Conservation (phyloP, 2,888 invertebrate species). For the Stenodema calcarata region DNA sequence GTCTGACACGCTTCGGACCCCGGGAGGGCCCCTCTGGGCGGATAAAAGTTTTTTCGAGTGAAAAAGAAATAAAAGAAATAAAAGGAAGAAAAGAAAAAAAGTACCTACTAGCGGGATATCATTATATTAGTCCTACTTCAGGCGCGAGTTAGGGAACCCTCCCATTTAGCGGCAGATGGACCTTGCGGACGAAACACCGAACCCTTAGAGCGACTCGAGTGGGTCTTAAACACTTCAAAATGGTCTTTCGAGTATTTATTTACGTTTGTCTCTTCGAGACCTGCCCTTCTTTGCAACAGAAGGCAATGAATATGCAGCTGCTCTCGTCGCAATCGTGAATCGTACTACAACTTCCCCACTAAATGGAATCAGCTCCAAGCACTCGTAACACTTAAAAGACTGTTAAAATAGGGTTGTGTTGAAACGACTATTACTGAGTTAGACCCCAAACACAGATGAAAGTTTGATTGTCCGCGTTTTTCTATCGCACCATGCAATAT, state of each 20-base stretch:
- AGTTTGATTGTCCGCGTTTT: too few relatives aligned
- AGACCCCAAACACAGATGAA: too few relatives aligned
- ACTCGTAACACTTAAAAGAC: neutral
- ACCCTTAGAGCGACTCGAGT: neutral
- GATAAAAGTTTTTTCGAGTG: neutral
- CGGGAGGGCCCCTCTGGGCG: neutral
- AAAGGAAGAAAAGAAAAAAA: neutral
- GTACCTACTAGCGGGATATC: neutral
- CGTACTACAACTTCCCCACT: neutral
- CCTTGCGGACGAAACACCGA: neutral
- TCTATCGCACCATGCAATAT: too few relatives aligned
- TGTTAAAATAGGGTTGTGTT: too few relatives aligned
- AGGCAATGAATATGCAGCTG: neutral
- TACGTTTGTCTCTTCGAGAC: conserved; percentile 11
- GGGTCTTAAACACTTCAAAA: neutral
- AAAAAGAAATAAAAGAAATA: too few relatives aligned
- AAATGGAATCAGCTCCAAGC: neutral
- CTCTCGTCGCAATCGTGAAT: conserved; percentile 4
- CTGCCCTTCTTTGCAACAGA: neutral
- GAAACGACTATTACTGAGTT: neutral
- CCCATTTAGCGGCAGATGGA: neutral
- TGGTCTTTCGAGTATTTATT: conserved; percentile 19
- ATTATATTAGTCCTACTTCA: neutral
- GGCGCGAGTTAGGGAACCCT: neutral
- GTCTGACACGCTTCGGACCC: neutral